Percentiles rank a stretch among this genome's conserved stretches.
Conservation (phyloP, 1,140 invertebrate genomes). For the Halictus rubicundus region DNA sequence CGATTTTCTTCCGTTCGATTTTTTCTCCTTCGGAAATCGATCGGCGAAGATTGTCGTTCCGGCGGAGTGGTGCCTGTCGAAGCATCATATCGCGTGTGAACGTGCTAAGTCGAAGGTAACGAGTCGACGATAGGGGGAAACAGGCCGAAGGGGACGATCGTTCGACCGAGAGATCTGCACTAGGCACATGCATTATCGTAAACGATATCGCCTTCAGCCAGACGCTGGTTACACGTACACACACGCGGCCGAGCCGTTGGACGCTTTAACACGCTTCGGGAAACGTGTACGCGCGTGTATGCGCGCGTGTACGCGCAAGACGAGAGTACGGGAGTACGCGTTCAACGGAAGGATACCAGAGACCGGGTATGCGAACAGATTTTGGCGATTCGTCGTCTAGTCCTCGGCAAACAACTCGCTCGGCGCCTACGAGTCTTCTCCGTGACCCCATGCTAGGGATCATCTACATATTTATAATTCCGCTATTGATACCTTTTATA, state of each 20-base stretch:
- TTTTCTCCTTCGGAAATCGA: slow-evolving; percentile 46
- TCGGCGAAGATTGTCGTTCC: slow-evolving; percentile 18
- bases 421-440: slow-evolving; percentile 40
- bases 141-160: slow-evolving; percentile 54
- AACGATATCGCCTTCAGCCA: slow-evolving; percentile 61
- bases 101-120: slow-evolving; percentile 61
- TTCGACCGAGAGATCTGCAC: slow-evolving; percentile 63
- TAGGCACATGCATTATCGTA: slow-evolving; percentile 64
- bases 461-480: slow-evolving; percentile 38
- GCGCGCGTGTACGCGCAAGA: not conserved
- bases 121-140: slow-evolving; percentile 50
- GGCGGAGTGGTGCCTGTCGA: slow-evolving; percentile 5
- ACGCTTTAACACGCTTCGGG: slow-evolving; percentile 1
- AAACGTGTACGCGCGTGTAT: slow-evolving; percentile 1
- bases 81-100: slow-evolving; percentile 56
- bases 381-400: slow-evolving; percentile 51
- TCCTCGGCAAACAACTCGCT: slow-evolving; percentile 47
- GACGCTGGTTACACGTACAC: slow-evolving; percentile 41
- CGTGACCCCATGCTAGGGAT: slow-evolving; percentile 21
- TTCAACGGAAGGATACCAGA: slow-evolving; percentile 5
- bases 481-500: not conserved
- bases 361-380: slow-evolving; percentile 25
- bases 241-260: too few relatives aligned
- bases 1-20: slow-evolving; percentile 32
- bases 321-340: slow-evolving; percentile 21